These are phyloP conservation scores for Clanis bilineata DNA, from an alignment of 2,888 invertebrate genomes.

Conservation along the genomic window DNA sequence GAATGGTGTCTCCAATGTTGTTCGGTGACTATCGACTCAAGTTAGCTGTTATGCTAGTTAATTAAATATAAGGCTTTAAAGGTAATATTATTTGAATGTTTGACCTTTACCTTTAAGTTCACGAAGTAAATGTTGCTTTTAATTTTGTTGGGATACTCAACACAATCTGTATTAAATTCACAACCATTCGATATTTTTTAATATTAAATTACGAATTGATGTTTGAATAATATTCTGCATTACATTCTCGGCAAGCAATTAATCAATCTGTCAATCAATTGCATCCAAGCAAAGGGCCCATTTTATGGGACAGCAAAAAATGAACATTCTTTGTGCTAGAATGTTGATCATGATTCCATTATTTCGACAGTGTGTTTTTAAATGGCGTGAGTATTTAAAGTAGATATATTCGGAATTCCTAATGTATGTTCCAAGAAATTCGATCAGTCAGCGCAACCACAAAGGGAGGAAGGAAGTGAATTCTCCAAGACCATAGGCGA, in stretches of 20 bases:
- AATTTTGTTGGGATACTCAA: neutral
- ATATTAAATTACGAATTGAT: neutral
- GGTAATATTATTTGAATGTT: neutral
- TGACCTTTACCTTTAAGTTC: neutral
- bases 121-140: neutral
- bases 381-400: neutral
- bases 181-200: neutral
- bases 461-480: constrained; percentile 13
- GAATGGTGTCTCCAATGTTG: neutral
- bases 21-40: neutral
- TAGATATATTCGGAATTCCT: constrained; percentile 4
- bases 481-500: neutral
- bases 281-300: neutral
- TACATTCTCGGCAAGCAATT: neutral
- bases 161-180: neutral
- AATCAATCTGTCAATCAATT: neutral
- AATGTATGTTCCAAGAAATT: constrained; percentile 5
- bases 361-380: neutral
- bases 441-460: neutral
- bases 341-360: neutral
- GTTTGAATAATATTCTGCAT: neutral
- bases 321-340: neutral
- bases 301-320: neutral
- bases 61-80: neutral
- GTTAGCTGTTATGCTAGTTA: neutral